These are phyloP conservation scores for Pelusios castaneus DNA, from an alignment of 2,113 vertebrate species.

Conservation along the genomic window DNA sequence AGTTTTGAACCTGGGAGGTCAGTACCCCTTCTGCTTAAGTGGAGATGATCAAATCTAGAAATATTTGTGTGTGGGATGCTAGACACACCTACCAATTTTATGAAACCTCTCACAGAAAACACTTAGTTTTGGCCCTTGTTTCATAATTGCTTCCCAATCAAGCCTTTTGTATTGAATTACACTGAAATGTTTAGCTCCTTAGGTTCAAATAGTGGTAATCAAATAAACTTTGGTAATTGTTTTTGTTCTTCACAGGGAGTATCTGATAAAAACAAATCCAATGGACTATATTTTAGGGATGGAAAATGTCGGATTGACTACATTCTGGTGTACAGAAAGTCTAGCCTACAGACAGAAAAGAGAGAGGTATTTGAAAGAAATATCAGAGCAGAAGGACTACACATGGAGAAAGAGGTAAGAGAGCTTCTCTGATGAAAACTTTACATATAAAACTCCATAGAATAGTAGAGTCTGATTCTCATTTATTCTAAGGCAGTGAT, in stretches of 20 bases:
- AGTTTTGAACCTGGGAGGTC: neutral
- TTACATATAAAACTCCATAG: neutral
- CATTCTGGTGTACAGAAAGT: conserved; percentile 93
- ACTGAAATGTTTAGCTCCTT: neutral
- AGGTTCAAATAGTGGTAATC: neutral
- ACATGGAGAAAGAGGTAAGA: conserved; percentile 93
- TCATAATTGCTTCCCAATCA: neutral
- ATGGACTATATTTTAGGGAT: conserved; percentile 89
- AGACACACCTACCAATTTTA: neutral
- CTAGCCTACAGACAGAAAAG: conserved; percentile 87
- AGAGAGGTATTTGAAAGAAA: conserved; percentile 95
- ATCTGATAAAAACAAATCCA: conserved; percentile 81
- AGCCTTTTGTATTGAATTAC: neutral
- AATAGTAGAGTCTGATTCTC: neutral
- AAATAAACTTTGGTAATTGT: neutral
- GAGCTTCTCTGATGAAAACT: neutral
- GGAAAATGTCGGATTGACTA: conserved; percentile 92
- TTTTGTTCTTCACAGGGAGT: conserved; percentile 73
- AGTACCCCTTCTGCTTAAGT: neutral
- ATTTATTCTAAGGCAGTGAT: neutral
- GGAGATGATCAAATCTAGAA: too few species aligned
- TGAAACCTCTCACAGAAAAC: neutral
- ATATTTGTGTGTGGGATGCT: neutral
- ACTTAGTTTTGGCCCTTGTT: neutral
- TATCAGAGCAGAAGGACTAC: conserved; percentile 91